These are phyloP conservation scores for Lasioglossum zephyrum DNA, from an alignment of 2,888 invertebrate species.

Conservation along the genomic window DNA sequence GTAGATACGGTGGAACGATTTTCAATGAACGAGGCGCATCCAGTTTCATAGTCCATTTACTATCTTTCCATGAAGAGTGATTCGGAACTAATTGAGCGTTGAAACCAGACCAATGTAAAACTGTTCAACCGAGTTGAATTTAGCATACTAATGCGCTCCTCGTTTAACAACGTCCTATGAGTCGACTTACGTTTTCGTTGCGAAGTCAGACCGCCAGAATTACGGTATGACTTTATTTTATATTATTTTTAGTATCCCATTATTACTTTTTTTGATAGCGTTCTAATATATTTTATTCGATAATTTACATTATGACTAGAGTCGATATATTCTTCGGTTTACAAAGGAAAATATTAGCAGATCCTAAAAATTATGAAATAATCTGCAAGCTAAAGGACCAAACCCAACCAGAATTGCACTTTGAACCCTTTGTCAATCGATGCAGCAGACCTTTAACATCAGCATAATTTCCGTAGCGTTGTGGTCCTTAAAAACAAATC, in stretches of 20 bases:
- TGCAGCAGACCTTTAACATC: neutral
- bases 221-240: neutral
- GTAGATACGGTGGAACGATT: neutral
- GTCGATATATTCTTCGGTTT: neutral
- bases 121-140: constrained; percentile 8
- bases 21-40: constrained; percentile 8
- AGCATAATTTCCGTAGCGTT: neutral
- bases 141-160: neutral
- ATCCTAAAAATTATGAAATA: too few species aligned
- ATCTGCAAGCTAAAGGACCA: neutral
- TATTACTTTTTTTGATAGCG: neutral
- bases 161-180: constrained; percentile 3
- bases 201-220: neutral
- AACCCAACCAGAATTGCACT: neutral
- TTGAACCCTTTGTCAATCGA: neutral
- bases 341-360: neutral
- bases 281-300: neutral
- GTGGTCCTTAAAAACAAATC: neutral
- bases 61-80: constrained; percentile 4
- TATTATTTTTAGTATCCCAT: neutral
- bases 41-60: constrained; percentile 14
- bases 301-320: neutral
- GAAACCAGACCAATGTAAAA: constrained; percentile 7
- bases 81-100: constrained; percentile 16
- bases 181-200: neutral